Percentiles rank a stretch among this genome's conserved stretches.
These are phyloP conservation scores for Scaptomyza montana DNA, from an alignment of 1,140 invertebrate species.

Conservation along the genomic window DNA sequence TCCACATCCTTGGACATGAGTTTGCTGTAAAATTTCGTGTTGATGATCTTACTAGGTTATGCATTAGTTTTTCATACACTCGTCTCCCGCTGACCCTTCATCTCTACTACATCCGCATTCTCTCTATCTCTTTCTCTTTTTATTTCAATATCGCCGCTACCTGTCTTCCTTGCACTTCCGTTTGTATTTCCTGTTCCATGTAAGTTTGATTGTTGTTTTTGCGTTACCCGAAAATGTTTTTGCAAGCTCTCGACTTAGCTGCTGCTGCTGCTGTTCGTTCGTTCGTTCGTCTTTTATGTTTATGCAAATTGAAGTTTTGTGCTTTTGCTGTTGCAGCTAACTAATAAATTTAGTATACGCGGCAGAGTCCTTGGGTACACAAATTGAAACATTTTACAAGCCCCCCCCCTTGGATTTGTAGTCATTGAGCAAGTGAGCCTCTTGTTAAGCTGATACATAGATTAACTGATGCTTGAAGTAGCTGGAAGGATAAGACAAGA, in stretches of 20 bases:
- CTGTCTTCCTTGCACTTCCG: slow-evolving; percentile 51
- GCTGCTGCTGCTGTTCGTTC: slow-evolving; percentile 51
- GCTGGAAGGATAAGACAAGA: background rate
- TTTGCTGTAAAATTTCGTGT: slow-evolving; percentile 83
- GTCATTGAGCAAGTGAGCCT: slow-evolving; percentile 45
- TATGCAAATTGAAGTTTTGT: slow-evolving; percentile 80
- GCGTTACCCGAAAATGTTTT: slow-evolving; percentile 50
- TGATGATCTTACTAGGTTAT: slow-evolving; percentile 83
- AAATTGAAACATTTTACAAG: slow-evolving; percentile 65
- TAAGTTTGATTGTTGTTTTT: slow-evolving; percentile 75
- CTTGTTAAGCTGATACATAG: slow-evolving; percentile 21
- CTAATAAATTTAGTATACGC: slow-evolving; percentile 77
- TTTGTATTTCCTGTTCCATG: slow-evolving; percentile 56
- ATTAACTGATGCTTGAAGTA: slow-evolving; percentile 6
- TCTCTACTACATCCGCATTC: background rate
- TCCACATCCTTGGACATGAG: slow-evolving; percentile 80
- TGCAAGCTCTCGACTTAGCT: slow-evolving; percentile 28
- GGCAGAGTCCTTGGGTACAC: slow-evolving; percentile 46
- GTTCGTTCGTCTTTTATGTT: slow-evolving; percentile 73
- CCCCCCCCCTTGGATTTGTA: slow-evolving; percentile 45
- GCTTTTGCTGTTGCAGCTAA: slow-evolving; percentile 41
- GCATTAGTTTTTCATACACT: slow-evolving; percentile 75
- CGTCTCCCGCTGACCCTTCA: background rate
- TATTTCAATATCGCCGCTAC: slow-evolving; percentile 24
- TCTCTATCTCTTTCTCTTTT: background rate